phyloP scores from a whole-genome alignment of 2,113 vertebrate genomes.

The Silurus asotus region DNA sequence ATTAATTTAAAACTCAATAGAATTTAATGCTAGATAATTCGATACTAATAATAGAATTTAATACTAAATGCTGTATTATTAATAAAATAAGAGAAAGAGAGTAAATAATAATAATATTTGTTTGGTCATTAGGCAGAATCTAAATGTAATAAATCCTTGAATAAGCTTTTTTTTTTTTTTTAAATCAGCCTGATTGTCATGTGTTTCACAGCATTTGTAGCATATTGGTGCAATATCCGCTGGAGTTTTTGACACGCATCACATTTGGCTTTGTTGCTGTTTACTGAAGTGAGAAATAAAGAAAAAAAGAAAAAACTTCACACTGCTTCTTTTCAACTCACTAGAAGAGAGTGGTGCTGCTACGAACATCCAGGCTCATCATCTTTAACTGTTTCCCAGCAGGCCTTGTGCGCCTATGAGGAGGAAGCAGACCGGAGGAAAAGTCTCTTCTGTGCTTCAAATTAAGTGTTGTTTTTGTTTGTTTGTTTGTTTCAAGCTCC shows the following conservation, averaged over 20 bases:
- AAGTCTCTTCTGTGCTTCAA: neutral
- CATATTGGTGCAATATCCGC: neutral
- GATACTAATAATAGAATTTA: too few relatives aligned
- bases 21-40: too few relatives aligned
- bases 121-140: neutral
- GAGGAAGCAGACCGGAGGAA: neutral
- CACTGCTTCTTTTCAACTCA: neutral
- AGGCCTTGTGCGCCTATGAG: neutral
- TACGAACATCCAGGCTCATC: neutral
- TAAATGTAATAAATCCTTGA: neutral
- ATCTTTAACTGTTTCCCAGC: slow-evolving; percentile 1
- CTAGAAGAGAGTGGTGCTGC: neutral
- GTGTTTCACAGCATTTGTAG: neutral
- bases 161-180: neutral
- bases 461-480: neutral
- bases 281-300: neutral
- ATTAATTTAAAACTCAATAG: too few relatives aligned
- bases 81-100: too few relatives aligned
- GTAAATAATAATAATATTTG: neutral
- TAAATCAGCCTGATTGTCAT: neutral
- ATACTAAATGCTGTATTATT: too few relatives aligned
- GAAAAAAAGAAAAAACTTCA: neutral
- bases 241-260: neutral
- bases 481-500: neutral
- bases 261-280: neutral